Evolutionary conservation across 2,888 invertebrate species (phyloP), one percentile per base, ranked within the genome.

Genomic region (Carterocephalus palaemon): DNA sequence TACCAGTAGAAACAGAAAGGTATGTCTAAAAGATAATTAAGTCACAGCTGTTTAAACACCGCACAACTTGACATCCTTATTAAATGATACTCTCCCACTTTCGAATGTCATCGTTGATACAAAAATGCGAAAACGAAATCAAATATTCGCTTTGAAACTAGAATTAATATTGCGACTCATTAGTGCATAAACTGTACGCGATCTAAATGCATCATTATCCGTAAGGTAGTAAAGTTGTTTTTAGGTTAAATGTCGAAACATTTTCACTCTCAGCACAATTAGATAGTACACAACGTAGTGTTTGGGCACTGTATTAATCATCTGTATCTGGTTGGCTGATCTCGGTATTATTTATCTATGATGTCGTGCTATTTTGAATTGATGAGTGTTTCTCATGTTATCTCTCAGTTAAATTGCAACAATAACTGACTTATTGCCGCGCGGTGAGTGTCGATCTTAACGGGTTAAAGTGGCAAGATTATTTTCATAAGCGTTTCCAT

Each of bases 191-290:
- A 10, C 16, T 4, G 4, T 2, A 8, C 6, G 2, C 15, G 31
- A 4, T 7, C 4, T 1, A 28, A 19, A 26, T 17, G 3, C 15
- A 40, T 23, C 33, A 5, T 19, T 42, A 33, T 24, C 12, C 1
- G 1, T 2, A 13, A 3, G 7, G 3, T 0, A 20, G n/a, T 15
- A 42, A 1, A 4, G 32, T 15, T n/a, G 15, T 28, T 19, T 17
- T n/a, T 34, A 4, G 13, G 10, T 26, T 13, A 15, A 34, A 8
- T 5, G 26, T 10, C 22, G 4, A 28, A 26, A 34, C 10, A 51
- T 47, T 58, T 57, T 58, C 57, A 57, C 58, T 58, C 55, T 57
- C 57, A 26, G 45, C 19, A 53, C 52, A 53, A 49, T 42, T 8
- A 28, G 17, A 40, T 17, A 23, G 23, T 16, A 32, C 31, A 40